Evolutionary conservation across 23 tunicate genomes (phyloP).

Genomic region (Styela plicata): DNA sequence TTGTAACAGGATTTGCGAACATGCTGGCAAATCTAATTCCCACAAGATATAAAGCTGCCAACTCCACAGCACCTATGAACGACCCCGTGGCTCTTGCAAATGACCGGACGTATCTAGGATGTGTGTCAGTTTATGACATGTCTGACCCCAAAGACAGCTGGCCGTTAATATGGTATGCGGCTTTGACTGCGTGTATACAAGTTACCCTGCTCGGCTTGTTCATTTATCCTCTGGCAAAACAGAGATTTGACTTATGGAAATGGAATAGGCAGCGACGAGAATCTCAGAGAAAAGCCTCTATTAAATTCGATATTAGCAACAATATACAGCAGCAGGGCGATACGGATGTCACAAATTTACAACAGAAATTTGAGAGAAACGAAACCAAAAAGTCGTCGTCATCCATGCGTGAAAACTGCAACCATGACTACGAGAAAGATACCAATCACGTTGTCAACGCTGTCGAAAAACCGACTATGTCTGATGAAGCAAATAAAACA

Average conservation of each 20-base stretch:
- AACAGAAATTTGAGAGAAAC: neutral
- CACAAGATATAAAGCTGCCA: slow-evolving; percentile 38
- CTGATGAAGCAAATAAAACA: slow-evolving; percentile 10
- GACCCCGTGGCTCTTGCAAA: neutral
- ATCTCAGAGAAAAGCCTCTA: neutral
- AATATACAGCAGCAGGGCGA: slow-evolving; percentile 1
- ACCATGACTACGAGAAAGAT: neutral
- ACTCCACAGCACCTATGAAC: neutral
- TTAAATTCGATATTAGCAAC: neutral
- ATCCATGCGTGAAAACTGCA: neutral
- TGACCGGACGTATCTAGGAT: slow-evolving; percentile 49
- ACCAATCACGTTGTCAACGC: neutral
- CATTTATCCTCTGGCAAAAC: slow-evolving; percentile 51
- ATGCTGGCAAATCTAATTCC: slow-evolving; percentile 52
- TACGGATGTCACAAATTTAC: neutral
- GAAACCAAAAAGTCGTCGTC: neutral
- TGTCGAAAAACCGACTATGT: neutral
- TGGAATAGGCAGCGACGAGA: neutral
- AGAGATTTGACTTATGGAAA: slow-evolving; percentile 39
- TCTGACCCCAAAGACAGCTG: slow-evolving; percentile 38
- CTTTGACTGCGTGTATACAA: slow-evolving; percentile 49
- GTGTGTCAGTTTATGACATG: slow-evolving; percentile 57
- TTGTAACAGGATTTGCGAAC: neutral
- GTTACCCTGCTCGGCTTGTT: slow-evolving; percentile 47
- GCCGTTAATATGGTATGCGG: slow-evolving; percentile 61